Conservation (phyloP, 2,797 vertebrate genomes). For the Gallinago solitaria region DNA sequence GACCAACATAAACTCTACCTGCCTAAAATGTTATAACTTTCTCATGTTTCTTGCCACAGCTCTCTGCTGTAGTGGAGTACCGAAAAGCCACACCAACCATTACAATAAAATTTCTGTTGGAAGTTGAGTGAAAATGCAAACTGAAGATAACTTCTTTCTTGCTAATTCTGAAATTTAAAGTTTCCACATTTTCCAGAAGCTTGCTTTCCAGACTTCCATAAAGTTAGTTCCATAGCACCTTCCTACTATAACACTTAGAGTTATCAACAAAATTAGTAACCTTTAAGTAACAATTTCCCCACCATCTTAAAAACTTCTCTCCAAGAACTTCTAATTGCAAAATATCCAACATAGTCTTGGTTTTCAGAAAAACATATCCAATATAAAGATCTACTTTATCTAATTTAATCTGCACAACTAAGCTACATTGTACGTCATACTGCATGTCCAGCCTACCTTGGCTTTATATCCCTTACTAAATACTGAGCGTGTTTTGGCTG, state of each 20-base stretch:
- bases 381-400: not conserved
- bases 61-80: not conserved
- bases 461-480: not conserved
- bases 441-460: not conserved
- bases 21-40: not conserved
- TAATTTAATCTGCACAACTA: not conserved
- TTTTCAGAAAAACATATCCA: not conserved
- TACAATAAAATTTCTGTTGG: not conserved
- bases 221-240: not conserved
- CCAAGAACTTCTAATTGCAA: not conserved
- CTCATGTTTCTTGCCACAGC: not conserved
- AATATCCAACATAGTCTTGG: not conserved
- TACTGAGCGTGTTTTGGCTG: not conserved
- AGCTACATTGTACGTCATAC: not conserved
- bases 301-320: not conserved
- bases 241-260: not conserved
- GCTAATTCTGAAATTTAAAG: not conserved
- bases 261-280: not conserved
- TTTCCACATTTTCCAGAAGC: not conserved
- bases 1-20: not conserved
- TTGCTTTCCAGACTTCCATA: not conserved
- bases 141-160: not conserved
- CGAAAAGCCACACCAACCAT: not conserved
- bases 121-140: not conserved
- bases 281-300: not conserved